Percentiles rank a stretch among this genome's conserved stretches.
Conservation (phyloP, 2,888 invertebrate genomes). For the Drymonia ruficornis region DNA sequence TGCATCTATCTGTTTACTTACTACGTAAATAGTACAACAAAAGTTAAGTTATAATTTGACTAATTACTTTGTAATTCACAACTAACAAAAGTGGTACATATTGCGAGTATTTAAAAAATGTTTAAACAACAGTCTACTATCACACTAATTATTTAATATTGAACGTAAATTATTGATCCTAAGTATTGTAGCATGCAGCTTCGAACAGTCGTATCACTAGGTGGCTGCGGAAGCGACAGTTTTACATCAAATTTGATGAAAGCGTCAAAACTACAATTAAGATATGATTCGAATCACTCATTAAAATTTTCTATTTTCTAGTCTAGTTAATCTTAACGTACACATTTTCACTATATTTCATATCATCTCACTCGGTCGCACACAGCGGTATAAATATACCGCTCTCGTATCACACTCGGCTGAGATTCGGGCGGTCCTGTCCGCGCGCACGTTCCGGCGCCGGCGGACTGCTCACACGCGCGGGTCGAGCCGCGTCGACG, state of each 20-base stretch:
- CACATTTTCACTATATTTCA: slow-evolving; percentile 47
- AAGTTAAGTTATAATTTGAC: slow-evolving; percentile 18
- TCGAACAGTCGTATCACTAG: slow-evolving; percentile 27
- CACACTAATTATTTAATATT: slow-evolving; percentile 30
- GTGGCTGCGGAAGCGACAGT: slow-evolving; percentile 42
- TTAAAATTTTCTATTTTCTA: slow-evolving; percentile 51
- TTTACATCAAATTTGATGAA: slow-evolving; percentile 49
- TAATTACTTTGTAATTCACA: slow-evolving; percentile 23
- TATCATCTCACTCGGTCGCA: slow-evolving; percentile 31
- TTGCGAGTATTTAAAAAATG: slow-evolving; percentile 36
- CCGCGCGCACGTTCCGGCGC: not conserved
- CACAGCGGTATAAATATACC: slow-evolving; percentile 16
- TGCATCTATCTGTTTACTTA: not conserved
- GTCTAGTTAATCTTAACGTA: slow-evolving; percentile 40
- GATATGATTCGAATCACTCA: slow-evolving; percentile 81
- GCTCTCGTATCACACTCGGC: slow-evolving; percentile 7
- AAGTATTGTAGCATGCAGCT: slow-evolving; percentile 17
- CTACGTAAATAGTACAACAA: slow-evolving; percentile 21
- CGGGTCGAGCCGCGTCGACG: slow-evolving; percentile 57
- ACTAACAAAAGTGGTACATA: slow-evolving; percentile 27
- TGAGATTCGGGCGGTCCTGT: slow-evolving; percentile 39
- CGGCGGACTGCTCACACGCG: slow-evolving; percentile 47
- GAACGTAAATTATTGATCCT: slow-evolving; percentile 30
- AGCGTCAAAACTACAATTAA: slow-evolving; percentile 64
- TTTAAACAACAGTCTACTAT: slow-evolving; percentile 40